Percentiles rank a stretch among this genome's conserved stretches.
phyloP scores from a whole-genome alignment of 92 coral and sea anemone genomes.

The Zoanthus solanderi region DNA sequence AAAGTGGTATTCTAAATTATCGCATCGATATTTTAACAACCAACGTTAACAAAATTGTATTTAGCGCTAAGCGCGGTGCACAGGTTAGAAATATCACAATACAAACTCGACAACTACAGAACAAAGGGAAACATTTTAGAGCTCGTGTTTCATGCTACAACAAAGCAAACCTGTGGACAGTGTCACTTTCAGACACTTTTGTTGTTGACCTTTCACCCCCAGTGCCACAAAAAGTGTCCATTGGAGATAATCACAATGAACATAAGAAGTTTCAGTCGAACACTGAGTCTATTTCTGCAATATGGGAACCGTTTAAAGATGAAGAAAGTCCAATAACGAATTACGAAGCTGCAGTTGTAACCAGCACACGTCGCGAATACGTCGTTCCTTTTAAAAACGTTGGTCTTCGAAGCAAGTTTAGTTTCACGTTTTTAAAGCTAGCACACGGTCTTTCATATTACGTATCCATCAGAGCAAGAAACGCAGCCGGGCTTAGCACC shows the following conservation, averaged over 20 bases:
- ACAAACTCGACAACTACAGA: not conserved
- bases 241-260: slow-evolving; percentile 61
- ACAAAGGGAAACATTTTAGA: slow-evolving; percentile 50
- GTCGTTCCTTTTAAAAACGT: slow-evolving; percentile 67
- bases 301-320: slow-evolving; percentile 85
- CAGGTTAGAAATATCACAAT: slow-evolving; percentile 34
- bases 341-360: slow-evolving; percentile 83
- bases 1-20: slow-evolving; percentile 82
- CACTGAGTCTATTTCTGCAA: slow-evolving; percentile 57
- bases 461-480: slow-evolving; percentile 79
- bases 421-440: slow-evolving; percentile 60
- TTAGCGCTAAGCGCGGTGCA: slow-evolving; percentile 19
- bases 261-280: slow-evolving; percentile 68
- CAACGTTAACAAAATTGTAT: slow-evolving; percentile 4
- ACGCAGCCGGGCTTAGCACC: slow-evolving; percentile 80
- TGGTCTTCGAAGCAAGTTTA: slow-evolving; percentile 65
- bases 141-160: slow-evolving; percentile 73
- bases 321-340: slow-evolving; percentile 71
- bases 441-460: slow-evolving; percentile 65
- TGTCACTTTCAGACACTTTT: slow-evolving; percentile 60
- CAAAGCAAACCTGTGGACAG: slow-evolving; percentile 76
- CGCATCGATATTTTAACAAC: slow-evolving; percentile 46
- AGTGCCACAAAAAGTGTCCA: slow-evolving; percentile 57
- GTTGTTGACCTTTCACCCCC: slow-evolving; percentile 79
- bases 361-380: slow-evolving; percentile 63